phyloP scores from a whole-genome alignment of 2,888 invertebrate genomes.

The Tholera decimalis region DNA sequence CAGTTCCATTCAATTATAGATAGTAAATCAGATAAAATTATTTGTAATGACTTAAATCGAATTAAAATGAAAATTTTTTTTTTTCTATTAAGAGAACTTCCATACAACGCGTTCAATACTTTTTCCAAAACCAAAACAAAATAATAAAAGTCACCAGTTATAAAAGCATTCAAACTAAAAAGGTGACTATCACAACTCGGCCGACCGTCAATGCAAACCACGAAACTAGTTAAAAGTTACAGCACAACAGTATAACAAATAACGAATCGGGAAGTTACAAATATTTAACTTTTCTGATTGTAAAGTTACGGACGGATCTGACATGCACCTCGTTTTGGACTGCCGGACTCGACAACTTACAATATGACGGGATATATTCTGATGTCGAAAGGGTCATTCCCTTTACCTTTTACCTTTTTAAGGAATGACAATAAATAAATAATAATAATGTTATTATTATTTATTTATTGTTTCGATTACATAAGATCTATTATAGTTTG shows the following conservation, averaged over 20 bases:
- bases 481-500: no score
- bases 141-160: conserved; percentile 3
- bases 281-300: conserved; percentile 49
- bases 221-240: conserved; percentile 60
- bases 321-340: neutral
- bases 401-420: no score
- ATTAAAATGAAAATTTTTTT: no score
- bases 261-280: conserved; percentile 40
- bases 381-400: neutral
- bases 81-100: no score
- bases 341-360: neutral
- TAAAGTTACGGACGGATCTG: conserved; percentile 12
- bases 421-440: no score
- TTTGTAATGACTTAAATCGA: no score
- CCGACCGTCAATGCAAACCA: conserved; percentile 33
- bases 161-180: conserved; percentile 32
- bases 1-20: no score
- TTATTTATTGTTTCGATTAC: no score
- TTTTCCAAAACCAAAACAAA: neutral
- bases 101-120: neutral
- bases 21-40: no score
- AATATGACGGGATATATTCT: neutral
- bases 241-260: conserved; percentile 46
- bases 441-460: no score
- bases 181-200: conserved; percentile 17